A percentile compares a stretch with the other conserved stretches of the same genome.
Conservation (phyloP, 92 coral and sea anemone genomes). For the Bergia puertoricense region DNA sequence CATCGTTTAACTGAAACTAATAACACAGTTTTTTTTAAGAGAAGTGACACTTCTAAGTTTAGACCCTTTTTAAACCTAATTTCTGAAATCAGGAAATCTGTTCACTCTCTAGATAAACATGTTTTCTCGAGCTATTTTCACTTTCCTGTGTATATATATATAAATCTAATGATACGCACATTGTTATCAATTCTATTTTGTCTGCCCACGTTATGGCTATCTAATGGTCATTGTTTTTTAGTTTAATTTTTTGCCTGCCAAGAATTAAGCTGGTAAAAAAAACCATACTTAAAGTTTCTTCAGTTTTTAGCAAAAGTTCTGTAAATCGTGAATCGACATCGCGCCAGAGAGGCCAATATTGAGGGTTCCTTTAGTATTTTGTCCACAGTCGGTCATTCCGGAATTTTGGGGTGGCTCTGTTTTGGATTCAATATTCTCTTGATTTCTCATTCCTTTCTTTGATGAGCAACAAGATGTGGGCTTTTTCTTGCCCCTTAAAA, state of each 20-base stretch:
- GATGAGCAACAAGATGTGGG: constrained; percentile 5
- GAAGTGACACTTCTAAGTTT: background rate
- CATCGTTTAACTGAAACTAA: background rate
- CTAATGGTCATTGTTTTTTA: background rate
- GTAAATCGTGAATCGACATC: background rate
- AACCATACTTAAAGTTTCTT: background rate
- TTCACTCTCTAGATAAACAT: background rate
- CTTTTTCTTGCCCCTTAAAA: background rate
- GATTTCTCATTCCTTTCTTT: constrained; percentile 12
- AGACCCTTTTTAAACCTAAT: background rate
- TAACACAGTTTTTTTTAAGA: background rate
- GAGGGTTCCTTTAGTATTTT: background rate
- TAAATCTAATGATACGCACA: background rate
- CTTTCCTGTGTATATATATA: background rate
- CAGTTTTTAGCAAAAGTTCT: background rate
- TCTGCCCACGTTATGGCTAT: background rate
- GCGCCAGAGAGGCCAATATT: background rate
- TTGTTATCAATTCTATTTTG: background rate
- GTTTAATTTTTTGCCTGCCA: background rate
- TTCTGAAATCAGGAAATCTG: background rate
- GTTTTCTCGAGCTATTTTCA: background rate
- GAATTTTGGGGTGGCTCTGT: background rate
- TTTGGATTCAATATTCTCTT: background rate
- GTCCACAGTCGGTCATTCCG: background rate
- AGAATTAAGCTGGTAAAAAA: background rate